A percentile compares a stretch with the other conserved stretches of the same genome.
Evolutionary conservation across 2,797 vertebrate genomes (phyloP).

Genomic region (Hydrocynus forskahlii): DNA sequence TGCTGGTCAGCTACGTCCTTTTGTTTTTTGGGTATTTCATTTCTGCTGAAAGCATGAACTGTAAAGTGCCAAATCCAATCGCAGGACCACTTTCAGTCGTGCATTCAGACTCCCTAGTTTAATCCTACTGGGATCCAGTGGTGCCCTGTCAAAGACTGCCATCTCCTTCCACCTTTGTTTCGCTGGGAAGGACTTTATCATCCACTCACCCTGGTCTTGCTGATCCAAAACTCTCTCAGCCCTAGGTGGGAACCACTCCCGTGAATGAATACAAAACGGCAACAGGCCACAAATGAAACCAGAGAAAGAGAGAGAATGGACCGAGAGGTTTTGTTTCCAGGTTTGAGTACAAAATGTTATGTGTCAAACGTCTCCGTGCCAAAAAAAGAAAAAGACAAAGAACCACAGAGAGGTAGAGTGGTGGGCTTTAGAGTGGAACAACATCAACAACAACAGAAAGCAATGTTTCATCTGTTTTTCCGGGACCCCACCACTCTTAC

Average conservation of each 20-base stretch:
- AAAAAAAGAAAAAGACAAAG: conserved; percentile 20
- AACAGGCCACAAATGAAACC: conserved; percentile 68
- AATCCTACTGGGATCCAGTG: not conserved
- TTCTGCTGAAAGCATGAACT: conserved; percentile 46
- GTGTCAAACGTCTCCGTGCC: conserved; percentile 49
- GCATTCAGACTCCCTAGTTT: conserved; percentile 19
- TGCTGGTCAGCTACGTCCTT: conserved; percentile 47
- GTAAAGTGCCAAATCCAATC: conserved; percentile 20
- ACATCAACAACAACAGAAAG: conserved; percentile 47
- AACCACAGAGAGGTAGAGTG: conserved; percentile 56
- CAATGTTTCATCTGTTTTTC: conserved; percentile 81
- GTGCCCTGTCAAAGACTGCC: not conserved
- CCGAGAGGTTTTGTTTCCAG: conserved; percentile 62
- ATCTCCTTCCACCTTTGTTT: conserved; percentile 2
- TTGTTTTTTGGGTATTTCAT: conserved; percentile 20
- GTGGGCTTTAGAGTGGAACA: conserved; percentile 58
- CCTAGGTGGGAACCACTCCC: conserved; percentile 56
- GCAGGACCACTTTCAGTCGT: conserved; percentile 1
- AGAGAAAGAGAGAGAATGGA: conserved; percentile 67
- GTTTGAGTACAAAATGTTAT: conserved; percentile 66
- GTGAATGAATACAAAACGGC: conserved; percentile 67
- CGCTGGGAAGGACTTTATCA: conserved; percentile 18
- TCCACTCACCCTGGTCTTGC: conserved; percentile 38
- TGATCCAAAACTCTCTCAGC: conserved; percentile 47
- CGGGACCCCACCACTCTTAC: conserved; percentile 74